phyloP scores from a whole-genome alignment of 2,888 invertebrate species.

The Philonicus albiceps region DNA sequence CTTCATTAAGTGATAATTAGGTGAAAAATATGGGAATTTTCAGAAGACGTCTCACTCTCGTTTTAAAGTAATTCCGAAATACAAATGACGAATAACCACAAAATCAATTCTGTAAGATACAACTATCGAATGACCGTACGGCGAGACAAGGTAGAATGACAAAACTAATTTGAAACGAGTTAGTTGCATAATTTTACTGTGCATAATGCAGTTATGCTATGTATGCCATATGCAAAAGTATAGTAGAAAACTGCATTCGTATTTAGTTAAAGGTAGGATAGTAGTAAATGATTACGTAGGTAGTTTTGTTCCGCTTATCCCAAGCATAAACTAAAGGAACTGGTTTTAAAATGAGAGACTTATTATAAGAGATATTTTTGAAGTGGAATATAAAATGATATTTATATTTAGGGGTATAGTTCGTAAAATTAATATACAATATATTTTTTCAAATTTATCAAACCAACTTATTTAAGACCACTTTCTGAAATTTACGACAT shows the following conservation, averaged over 20 bases:
- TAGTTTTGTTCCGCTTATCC: neutral
- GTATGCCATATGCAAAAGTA: neutral
- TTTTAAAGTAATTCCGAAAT: neutral
- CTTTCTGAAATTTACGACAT: no score
- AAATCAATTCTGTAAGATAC: neutral
- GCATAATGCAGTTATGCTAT: neutral
- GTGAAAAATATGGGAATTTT: neutral
- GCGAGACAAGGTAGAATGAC: neutral
- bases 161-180: neutral
- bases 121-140: neutral
- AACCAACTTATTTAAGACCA: no score
- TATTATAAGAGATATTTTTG: neutral
- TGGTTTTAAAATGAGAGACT: neutral
- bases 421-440: no score
- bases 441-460: no score
- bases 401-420: no score
- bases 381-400: neutral
- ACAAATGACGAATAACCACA: neutral
- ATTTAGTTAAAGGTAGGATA: neutral
- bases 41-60: neutral
- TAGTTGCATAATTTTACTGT: neutral
- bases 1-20: neutral
- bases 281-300: neutral
- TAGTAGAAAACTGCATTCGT: neutral
- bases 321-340: neutral